These are phyloP conservation scores for Mus spicilegus DNA, from an alignment of 2,113 vertebrate species.

Conservation along the genomic window DNA sequence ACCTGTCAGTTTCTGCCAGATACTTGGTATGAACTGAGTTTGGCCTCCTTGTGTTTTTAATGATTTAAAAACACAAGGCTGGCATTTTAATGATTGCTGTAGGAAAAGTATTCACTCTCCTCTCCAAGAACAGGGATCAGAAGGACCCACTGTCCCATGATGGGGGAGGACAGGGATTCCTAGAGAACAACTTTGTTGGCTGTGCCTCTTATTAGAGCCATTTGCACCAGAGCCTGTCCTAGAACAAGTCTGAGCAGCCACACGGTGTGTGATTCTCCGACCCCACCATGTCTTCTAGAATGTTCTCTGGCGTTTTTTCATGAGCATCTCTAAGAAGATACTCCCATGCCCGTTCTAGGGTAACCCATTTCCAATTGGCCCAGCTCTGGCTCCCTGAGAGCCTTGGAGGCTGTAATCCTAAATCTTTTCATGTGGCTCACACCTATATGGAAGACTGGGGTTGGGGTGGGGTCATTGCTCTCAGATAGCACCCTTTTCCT, in stretches of 20 bases:
- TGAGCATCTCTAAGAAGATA: not conserved
- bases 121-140: not conserved
- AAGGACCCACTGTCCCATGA: not conserved
- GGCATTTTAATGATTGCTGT: not conserved
- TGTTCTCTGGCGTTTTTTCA: not conserved
- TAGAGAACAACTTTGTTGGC: not conserved
- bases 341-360: not conserved
- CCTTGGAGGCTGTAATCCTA: not conserved
- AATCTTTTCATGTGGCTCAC: not conserved
- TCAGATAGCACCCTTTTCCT: not conserved
- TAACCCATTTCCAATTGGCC: not conserved
- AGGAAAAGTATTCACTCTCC: not conserved
- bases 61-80: too few relatives aligned
- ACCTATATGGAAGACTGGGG: not conserved
- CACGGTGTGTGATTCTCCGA: rapidly evolving
- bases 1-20: not conserved
- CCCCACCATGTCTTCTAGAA: not conserved
- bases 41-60: not conserved
- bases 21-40: not conserved
- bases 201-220: not conserved
- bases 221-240: not conserved
- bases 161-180: not conserved
- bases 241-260: not conserved
- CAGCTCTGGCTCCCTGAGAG: not conserved
- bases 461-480: not conserved